A percentile compares a stretch with the other conserved stretches of the same genome.
Conservation (phyloP, 2,113 vertebrate genomes). For the Arothron firmamentum region DNA sequence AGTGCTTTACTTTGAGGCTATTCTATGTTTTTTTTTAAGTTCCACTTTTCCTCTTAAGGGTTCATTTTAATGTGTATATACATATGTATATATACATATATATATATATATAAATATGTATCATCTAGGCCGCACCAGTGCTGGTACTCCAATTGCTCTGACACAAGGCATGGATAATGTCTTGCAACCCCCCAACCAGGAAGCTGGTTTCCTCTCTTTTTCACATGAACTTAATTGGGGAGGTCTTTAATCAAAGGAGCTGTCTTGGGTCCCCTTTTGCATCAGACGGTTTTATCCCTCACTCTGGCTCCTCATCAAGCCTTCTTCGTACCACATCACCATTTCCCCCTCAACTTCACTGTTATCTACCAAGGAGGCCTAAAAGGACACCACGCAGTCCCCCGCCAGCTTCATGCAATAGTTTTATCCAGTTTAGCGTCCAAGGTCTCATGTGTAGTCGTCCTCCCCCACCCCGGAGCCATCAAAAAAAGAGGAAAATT, state of each 20-base stretch:
- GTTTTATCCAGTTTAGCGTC: conserved; percentile 68
- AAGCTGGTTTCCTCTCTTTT: conserved; percentile 72
- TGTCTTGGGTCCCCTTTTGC: conserved; percentile 57
- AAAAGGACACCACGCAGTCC: conserved; percentile 33
- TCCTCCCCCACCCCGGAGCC: conserved; percentile 64
- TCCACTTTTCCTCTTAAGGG: conserved; percentile 50
- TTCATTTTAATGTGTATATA: conserved; percentile 19
- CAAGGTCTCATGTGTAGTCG: conserved; percentile 45
- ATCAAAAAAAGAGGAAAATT: conserved; percentile 32
- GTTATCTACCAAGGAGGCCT: conserved; percentile 59
- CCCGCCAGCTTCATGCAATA: conserved; percentile 61
- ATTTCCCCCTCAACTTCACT: conserved; percentile 65
- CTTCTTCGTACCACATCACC: conserved; percentile 72
- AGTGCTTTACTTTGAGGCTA: conserved; percentile 64
- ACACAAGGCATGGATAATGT: conserved; percentile 71
- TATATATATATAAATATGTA: conserved; percentile 46
- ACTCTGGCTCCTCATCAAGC: conserved; percentile 51
- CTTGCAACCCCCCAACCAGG: conserved; percentile 61
- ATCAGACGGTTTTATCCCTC: conserved; percentile 50
- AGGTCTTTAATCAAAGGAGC: conserved; percentile 51
- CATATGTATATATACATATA: conserved; percentile 8
- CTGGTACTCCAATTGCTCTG: conserved; percentile 55
- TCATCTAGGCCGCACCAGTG: conserved; percentile 70
- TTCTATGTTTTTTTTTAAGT: conserved; percentile 38
- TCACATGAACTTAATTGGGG: conserved; percentile 72